Evolutionary conservation across 2,113 vertebrate species (phyloP).

Genomic region (Madoqua kirkii): DNA sequence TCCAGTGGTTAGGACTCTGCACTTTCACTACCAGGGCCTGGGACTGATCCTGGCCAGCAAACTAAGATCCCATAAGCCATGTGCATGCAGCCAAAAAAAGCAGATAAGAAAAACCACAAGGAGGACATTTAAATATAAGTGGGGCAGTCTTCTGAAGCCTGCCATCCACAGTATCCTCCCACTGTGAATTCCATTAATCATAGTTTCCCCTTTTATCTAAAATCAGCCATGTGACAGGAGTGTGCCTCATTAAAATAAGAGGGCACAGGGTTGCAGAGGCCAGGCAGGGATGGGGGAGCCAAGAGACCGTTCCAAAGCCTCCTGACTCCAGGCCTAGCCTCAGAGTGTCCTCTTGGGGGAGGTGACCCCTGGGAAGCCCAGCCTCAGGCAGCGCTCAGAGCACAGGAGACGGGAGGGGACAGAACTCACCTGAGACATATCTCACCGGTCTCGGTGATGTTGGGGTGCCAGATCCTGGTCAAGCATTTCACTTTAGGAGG

Average conservation of each 20-base stretch:
- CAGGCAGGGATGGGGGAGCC: not conserved
- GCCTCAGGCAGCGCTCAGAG: not conserved
- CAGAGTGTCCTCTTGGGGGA: not conserved
- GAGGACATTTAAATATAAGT: not conserved
- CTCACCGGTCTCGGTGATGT: constrained; percentile 97
- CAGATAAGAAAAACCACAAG: not conserved
- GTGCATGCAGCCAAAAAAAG: not conserved
- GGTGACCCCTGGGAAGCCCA: rapidly evolving
- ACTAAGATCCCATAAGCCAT: not conserved
- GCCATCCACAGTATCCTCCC: not conserved
- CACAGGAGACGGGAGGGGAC: not conserved
- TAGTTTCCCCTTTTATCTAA: not conserved
- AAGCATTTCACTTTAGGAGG: constrained; percentile 98
- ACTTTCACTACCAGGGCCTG: not conserved
- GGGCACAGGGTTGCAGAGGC: too few species aligned
- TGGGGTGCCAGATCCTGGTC: constrained; percentile 99
- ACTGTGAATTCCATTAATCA: not conserved
- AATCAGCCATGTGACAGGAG: not conserved
- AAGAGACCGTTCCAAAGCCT: not conserved
- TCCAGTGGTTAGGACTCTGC: not conserved
- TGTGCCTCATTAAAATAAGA: not conserved
- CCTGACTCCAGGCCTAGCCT: not conserved
- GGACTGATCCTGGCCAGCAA: not conserved
- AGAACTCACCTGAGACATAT: constrained; percentile 94
- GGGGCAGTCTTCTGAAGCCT: too few species aligned